A percentile compares a stretch with the other conserved stretches of the same genome.
Evolutionary conservation across 2,888 invertebrate species (phyloP).

Genomic region (Polymixis flavicincta): DNA sequence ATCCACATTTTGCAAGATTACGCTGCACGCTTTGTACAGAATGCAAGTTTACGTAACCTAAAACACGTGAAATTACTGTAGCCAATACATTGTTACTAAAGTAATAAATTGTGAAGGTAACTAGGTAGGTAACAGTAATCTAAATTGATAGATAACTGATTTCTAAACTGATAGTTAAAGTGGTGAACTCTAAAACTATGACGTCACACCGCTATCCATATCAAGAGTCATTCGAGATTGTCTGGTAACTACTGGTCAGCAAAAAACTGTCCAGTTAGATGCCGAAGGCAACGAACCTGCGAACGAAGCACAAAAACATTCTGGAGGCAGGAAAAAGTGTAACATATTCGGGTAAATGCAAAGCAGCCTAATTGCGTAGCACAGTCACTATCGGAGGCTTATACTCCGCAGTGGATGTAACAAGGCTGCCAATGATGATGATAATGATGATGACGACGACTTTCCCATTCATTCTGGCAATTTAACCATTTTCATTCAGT

Average conservation of each 20-base stretch:
- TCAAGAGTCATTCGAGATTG: conserved; percentile 43
- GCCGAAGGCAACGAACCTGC: conserved; percentile 83
- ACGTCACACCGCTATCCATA: conserved; percentile 75
- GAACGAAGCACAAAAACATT: conserved; percentile 81
- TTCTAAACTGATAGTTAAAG: conserved; percentile 4
- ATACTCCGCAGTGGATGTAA: no score
- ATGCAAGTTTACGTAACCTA: conserved; percentile 40
- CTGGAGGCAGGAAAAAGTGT: conserved; percentile 74
- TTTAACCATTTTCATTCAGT: not conserved
- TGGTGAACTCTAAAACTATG: conserved; percentile 69
- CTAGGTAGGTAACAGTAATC: not conserved
- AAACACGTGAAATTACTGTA: conserved; percentile 13
- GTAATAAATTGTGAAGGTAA: not conserved
- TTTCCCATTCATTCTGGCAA: no score
- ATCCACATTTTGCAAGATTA: conserved; percentile 34
- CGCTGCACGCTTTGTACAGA: conserved; percentile 20
- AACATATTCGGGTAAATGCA: conserved; percentile 49
- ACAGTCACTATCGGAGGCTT: not conserved
- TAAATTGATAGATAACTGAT: conserved; percentile 9
- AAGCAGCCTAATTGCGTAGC: no score
- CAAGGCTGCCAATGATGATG: no score
- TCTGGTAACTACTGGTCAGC: conserved; percentile 13
- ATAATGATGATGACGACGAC: no score
- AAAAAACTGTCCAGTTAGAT: conserved; percentile 86
- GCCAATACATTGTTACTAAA: conserved; percentile 8